Conservation (phyloP, 2,113 vertebrate species). For the Mesitornis unicolor region DNA sequence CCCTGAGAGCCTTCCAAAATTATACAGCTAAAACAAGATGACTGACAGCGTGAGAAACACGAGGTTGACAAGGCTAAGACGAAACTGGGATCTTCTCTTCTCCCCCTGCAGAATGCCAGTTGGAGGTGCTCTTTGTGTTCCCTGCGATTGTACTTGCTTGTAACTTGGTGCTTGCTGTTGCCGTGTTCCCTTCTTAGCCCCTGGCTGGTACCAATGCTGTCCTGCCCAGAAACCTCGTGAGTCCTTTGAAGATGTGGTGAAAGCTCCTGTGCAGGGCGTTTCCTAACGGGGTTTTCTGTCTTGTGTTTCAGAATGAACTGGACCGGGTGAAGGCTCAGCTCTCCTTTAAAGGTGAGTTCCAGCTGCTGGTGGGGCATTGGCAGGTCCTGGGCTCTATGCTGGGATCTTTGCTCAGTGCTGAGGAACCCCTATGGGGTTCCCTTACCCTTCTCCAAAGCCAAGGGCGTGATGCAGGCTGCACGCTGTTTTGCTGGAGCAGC, state of each 20-base stretch:
- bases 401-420: too few species aligned
- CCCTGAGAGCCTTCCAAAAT: conserved; percentile 50
- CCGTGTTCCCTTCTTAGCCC: not conserved
- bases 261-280: not conserved
- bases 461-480: not conserved
- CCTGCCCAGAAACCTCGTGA: not conserved
- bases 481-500: not conserved
- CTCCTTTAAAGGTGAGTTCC: conserved; percentile 84
- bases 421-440: not conserved
- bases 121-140: conserved; percentile 5
- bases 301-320: conserved; percentile 87
- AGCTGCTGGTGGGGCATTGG: fast-evolving
- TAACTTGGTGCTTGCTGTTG: not conserved
- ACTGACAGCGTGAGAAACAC: conserved; percentile 60
- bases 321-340: conserved; percentile 82
- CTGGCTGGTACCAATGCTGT: not conserved
- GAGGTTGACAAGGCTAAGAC: conserved; percentile 47
- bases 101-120: not conserved
- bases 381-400: not conserved
- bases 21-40: conserved; percentile 57
- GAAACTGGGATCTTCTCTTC: not conserved
- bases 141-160: not conserved
- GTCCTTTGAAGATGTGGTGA: not conserved
- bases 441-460: fast-evolving
- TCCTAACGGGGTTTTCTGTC: not conserved